Evolutionary conservation across 2,797 vertebrate species (phyloP), one percentile per base, ranked within the genome.

Genomic region (Micropoecilia bifurca): DNA sequence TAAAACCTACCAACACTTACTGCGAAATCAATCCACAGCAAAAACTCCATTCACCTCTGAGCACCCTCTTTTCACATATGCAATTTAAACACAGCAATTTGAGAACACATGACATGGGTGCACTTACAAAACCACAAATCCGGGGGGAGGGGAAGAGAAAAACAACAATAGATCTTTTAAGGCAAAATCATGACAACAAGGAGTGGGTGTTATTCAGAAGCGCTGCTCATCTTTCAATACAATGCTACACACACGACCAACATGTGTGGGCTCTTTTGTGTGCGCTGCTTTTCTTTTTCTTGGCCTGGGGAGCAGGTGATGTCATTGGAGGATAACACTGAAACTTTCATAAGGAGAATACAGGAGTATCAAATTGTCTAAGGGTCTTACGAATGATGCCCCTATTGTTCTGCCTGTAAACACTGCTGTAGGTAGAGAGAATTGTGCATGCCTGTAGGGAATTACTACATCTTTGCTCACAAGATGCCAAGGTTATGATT

Each of bases 101-200:
- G 69, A 79, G 66, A 82, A 75, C 69, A 77, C 10, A 9, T 55
- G 84, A 74, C 78, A 55, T 59, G 71, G 4, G 47, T 59, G 18
- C 76, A 82, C 82, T 50, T 59, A 66, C 66, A 59, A 39, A 81
- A 76, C 83, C 55, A 83, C 84, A 91, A 88, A 88, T 30, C 22
- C 6, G 10, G 39, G 25, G n/a, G 12, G 2, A 1, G 16, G 8
- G 12, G 4, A 0, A 9, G 53, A 59, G 71, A 14, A 69, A 71
- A 85, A 77, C 82, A 83, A 95, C 91, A 95, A 93, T 85, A 63
- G 88, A 73, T 83, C 87, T 81, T 93, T 93, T 93, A 89, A 94
- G 85, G 78, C 13, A 45, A 83, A 71, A 22, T 76, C 75, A 53
- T 77, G 46, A 82, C 80, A 73, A 57, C 79, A 78, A 86, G 53